Conservation (phyloP, 2,888 invertebrate species). For the Graphium colonna region DNA sequence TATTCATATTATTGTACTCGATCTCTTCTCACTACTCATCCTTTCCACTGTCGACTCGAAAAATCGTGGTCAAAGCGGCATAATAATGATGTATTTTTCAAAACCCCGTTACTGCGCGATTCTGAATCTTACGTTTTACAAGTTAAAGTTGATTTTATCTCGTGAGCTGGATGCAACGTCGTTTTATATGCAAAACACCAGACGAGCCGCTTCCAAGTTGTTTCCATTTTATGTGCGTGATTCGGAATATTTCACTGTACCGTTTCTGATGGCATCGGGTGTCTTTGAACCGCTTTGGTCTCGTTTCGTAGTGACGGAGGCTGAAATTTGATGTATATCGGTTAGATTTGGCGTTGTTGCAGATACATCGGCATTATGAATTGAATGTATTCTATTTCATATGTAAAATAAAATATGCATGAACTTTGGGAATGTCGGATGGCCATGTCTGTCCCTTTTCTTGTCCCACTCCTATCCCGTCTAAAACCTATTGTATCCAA, state of each 20-base stretch:
- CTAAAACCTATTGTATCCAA: too few relatives aligned
- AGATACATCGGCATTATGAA: too few relatives aligned
- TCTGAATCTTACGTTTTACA: not conserved
- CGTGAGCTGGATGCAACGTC: conserved; percentile 6
- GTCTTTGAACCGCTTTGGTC: conserved; percentile 11
- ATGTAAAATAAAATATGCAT: too few relatives aligned
- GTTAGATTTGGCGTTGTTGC: too few relatives aligned
- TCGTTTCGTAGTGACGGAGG: not conserved
- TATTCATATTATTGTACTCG: conserved; percentile 20
- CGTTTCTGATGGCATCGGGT: conserved; percentile 15
- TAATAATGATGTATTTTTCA: conserved; percentile 20
- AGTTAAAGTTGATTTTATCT: not conserved
- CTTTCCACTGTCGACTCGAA: conserved; percentile 21
- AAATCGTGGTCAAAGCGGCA: conserved; percentile 21
- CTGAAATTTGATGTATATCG: too few relatives aligned
- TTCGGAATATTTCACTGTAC: conserved; percentile 19
- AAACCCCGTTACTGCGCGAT: not conserved
- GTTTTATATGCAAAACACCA: conserved; percentile 22
- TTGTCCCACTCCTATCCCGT: too few relatives aligned
- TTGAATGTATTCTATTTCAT: too few relatives aligned
- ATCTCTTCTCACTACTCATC: conserved; percentile 19
- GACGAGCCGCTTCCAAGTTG: conserved; percentile 13
- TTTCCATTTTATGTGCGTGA: conserved; percentile 21
- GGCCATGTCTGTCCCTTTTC: too few relatives aligned
- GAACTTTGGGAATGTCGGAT: too few relatives aligned